phyloP scores from a whole-genome alignment of 2,113 vertebrate genomes.

The Taurulus bubalis region DNA sequence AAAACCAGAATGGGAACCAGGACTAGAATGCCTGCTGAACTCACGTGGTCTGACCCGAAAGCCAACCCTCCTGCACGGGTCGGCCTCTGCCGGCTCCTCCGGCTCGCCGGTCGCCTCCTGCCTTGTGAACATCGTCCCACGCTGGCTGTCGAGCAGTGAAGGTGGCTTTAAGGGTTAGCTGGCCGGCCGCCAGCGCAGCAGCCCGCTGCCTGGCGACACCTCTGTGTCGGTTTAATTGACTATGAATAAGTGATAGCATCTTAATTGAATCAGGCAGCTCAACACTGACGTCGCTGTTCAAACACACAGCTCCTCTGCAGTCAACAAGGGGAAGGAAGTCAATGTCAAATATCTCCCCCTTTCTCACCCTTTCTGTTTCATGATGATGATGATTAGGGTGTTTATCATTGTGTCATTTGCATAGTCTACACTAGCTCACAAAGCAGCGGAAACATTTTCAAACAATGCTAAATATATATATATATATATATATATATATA shows the following conservation, averaged over 20 bases:
- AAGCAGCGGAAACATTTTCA: not conserved
- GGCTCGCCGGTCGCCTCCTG: not conserved
- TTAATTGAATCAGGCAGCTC: constrained; percentile 41
- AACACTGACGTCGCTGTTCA: constrained; percentile 2
- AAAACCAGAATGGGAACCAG: not conserved
- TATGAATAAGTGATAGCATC: constrained; percentile 47
- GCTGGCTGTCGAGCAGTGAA: constrained; percentile 9
- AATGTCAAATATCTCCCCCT: not conserved
- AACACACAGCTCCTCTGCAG: constrained; percentile 22
- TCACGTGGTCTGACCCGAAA: not conserved
- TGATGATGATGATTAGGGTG: not conserved
- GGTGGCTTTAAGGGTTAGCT: constrained; percentile 20
- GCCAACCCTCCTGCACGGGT: not conserved
- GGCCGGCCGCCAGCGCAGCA: constrained; percentile 26
- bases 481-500: no score
- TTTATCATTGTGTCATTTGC: not conserved
- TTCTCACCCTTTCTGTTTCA: not conserved
- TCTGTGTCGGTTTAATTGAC: constrained; percentile 40
- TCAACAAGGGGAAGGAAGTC: not conserved
- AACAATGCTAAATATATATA: not conserved
- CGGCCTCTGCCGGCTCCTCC: not conserved
- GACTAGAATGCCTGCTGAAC: not conserved
- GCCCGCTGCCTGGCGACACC: constrained; percentile 11
- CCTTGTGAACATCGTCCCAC: not conserved
- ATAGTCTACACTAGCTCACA: not conserved